Percentiles rank a stretch among this genome's conserved stretches.
Conservation (phyloP, 2,797 vertebrate species). For the Salarias fasciatus region DNA sequence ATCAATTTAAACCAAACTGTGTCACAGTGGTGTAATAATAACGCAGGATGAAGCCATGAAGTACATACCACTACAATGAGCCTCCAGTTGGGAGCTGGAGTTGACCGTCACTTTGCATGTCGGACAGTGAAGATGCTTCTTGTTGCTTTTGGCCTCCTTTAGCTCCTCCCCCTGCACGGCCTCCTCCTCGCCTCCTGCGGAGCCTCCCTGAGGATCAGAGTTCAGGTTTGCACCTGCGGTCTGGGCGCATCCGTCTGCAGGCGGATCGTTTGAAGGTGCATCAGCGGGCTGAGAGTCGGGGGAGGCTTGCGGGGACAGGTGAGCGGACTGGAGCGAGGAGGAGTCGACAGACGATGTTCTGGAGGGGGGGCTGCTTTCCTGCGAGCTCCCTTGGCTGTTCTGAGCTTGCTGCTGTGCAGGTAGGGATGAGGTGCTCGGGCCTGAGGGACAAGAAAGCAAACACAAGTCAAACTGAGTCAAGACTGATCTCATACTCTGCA, state of each 20-base stretch:
- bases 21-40: too few relatives aligned
- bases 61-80: slow-evolving; percentile 85
- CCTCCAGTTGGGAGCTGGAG: slow-evolving; percentile 93
- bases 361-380: slow-evolving; percentile 24
- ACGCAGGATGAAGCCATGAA: not conserved
- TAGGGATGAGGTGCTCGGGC: slow-evolving; percentile 39
- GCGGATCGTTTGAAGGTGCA: slow-evolving; percentile 61
- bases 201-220: slow-evolving; percentile 51
- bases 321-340: slow-evolving; percentile 45
- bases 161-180: slow-evolving; percentile 47
- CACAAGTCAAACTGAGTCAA: not conserved
- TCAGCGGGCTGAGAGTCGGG: slow-evolving; percentile 75
- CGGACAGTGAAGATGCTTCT: slow-evolving; percentile 89
- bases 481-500: too few relatives aligned
- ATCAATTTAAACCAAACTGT: too few relatives aligned
- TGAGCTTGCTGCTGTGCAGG: slow-evolving; percentile 52
- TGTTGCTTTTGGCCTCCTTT: slow-evolving; percentile 77
- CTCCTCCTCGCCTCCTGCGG: slow-evolving; percentile 56
- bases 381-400: slow-evolving; percentile 53
- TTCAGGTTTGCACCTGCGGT: slow-evolving; percentile 15
- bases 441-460: slow-evolving; percentile 42
- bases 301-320: slow-evolving; percentile 64
- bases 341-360: slow-evolving; percentile 62
- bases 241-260: slow-evolving; percentile 30
- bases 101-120: slow-evolving; percentile 98